These are phyloP conservation scores for Tuta absoluta DNA, from an alignment of 2,888 invertebrate genomes.

Conservation along the genomic window DNA sequence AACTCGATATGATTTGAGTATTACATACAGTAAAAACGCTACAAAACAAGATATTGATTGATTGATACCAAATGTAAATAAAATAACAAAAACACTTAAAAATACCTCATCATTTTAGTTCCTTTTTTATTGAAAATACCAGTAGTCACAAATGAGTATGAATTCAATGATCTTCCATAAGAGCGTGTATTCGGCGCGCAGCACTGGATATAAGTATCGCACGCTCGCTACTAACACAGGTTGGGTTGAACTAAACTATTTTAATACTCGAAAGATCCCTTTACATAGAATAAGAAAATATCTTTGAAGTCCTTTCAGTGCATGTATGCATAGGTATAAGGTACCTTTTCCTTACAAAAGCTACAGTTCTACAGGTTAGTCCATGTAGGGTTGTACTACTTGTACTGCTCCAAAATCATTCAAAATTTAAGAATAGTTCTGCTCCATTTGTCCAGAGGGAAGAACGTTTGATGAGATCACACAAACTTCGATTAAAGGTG, in stretches of 20 bases:
- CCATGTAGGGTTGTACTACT: too few relatives aligned
- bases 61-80: neutral
- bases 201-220: slow-evolving; percentile 67
- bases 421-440: slow-evolving; percentile 12
- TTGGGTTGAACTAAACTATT: slow-evolving; percentile 44
- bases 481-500: slow-evolving; percentile 15
- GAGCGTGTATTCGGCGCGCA: slow-evolving; percentile 63
- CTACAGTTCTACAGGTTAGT: too few relatives aligned
- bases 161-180: slow-evolving; percentile 59
- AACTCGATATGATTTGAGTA: too few relatives aligned
- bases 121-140: neutral
- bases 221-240: slow-evolving; percentile 70
- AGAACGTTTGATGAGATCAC: slow-evolving; percentile 14
- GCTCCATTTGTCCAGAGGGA: slow-evolving; percentile 9
- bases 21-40: too few relatives aligned
- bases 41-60: too few relatives aligned
- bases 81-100: neutral
- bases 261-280: neutral
- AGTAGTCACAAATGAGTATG: slow-evolving; percentile 43
- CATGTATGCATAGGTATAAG: too few relatives aligned
- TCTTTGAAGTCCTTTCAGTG: neutral
- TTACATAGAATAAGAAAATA: too few relatives aligned
- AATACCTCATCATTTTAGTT: slow-evolving; percentile 5
- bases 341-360: too few relatives aligned
- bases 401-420: neutral